These are phyloP conservation scores for Sesamia nonagrioides DNA, from an alignment of 1,140 invertebrate genomes.

Conservation along the genomic window DNA sequence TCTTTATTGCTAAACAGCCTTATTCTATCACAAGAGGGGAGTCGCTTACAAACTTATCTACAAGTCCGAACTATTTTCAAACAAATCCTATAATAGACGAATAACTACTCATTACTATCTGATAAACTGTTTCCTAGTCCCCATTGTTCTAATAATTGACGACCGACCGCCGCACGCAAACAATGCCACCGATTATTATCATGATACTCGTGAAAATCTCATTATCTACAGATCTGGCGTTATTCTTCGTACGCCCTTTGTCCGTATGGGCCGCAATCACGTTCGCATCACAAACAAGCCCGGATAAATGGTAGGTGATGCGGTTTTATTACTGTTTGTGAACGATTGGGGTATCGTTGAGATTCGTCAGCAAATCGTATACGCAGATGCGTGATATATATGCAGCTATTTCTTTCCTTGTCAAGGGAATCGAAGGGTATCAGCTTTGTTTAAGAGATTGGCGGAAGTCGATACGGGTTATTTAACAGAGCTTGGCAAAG, in stretches of 20 bases:
- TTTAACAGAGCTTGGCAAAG: neutral
- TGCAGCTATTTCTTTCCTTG: neutral
- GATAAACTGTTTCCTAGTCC: constrained; percentile 46
- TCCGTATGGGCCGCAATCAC: constrained; percentile 56
- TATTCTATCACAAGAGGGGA: neutral
- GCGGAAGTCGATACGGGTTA: constrained; percentile 2
- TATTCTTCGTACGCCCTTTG: constrained; percentile 52
- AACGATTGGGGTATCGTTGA: constrained; percentile 27
- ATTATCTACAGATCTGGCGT: constrained; percentile 61
- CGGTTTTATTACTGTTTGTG: constrained; percentile 63
- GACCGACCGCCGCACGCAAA: constrained; percentile 41
- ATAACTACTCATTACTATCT: constrained; percentile 41
- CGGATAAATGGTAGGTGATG: constrained; percentile 57
- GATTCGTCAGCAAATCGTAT: constrained; percentile 19
- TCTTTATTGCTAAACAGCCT: neutral
- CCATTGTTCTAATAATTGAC: constrained; percentile 46
- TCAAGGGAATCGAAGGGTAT: neutral
- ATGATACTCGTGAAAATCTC: constrained; percentile 67
- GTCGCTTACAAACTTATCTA: neutral
- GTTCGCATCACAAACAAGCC: constrained; percentile 64
- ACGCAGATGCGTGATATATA: constrained; percentile 28
- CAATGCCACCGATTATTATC: constrained; percentile 60
- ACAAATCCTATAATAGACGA: constrained; percentile 38
- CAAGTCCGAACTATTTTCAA: neutral
- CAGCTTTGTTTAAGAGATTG: constrained; percentile 2